These are phyloP conservation scores for Takifugu bimaculatus DNA, from an alignment of 2,113 vertebrate genomes.

Conservation along the genomic window DNA sequence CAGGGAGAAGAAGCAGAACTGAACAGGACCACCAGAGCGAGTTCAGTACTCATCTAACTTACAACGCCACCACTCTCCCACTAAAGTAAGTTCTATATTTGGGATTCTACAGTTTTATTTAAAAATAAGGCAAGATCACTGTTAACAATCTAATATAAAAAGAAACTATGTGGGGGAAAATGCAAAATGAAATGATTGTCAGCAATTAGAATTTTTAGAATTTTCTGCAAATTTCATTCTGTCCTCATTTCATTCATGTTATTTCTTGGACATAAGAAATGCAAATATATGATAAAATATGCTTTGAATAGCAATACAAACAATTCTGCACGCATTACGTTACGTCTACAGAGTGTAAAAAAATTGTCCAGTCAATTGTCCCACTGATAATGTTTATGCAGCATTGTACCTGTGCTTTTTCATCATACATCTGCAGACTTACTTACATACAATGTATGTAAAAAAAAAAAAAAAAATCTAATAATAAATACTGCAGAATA, in stretches of 20 bases:
- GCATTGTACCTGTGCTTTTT: no score
- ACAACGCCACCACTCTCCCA: slow-evolving; percentile 6
- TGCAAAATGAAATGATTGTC: background rate
- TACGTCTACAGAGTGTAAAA: no score
- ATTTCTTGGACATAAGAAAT: background rate
- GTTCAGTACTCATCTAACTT: slow-evolving; percentile 47
- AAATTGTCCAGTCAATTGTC: no score
- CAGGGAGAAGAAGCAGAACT: slow-evolving; percentile 45
- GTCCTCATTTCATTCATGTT: background rate
- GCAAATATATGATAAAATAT: background rate
- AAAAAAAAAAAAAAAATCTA: no score
- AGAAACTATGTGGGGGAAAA: slow-evolving; percentile 10
- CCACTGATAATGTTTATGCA: no score
- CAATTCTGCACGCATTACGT: background rate
- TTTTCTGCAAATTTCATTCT: no score
- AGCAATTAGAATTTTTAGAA: no score
- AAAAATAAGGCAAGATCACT: slow-evolving; percentile 9
- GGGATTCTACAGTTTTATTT: slow-evolving; percentile 17
- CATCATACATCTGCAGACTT: no score
- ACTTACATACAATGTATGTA: no score
- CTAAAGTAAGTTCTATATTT: slow-evolving; percentile 27
- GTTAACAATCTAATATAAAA: background rate
- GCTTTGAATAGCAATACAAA: background rate
- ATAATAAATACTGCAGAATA: no score
- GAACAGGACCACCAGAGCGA: slow-evolving; percentile 40